Base-by-base conservation (phyloP, 2,888 invertebrate genomes). In the Sussaba pulchella region DNA sequence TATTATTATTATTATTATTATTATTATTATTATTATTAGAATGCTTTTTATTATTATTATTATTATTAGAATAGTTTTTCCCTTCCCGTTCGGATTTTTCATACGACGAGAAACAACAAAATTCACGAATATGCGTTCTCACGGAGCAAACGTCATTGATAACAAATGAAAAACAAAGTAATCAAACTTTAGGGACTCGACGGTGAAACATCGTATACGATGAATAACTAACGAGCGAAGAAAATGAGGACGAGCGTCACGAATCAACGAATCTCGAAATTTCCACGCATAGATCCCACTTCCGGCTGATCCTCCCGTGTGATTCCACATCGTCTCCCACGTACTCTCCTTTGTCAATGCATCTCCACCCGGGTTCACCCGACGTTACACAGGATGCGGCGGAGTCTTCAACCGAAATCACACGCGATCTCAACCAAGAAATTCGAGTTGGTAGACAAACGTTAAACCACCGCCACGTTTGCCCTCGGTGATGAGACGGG, bases 401-500 rank as follows among this genome's bases (percentile, higher is more conserved):
- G 70, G 50, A 39, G 3, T n/a, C 36, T 19, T 24, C 36, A 19
- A 12, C 54, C 43, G 47, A 64, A 57, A 59, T 71, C 39, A 71
- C 63, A 63, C 52, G 39, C 26, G 19, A 17, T 8, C 36, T 19
- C 45, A 36, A 57, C 14, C 36, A 17, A 36, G 50, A 31, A 61
- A 79, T 92, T 89, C 82, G 91, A 92, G 83, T 92, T 93, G 73
- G 95, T 95, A 85, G 95, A 95, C 85, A 96, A 96, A 74, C 95
- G 95, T 91, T 2, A 95, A 95, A 26, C 39, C 39, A 59, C 24
- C 54, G 57, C 64, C 73, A 76, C 61, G 95, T 97, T 66, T 71
- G 77, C 41, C 57, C 93, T 97, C 71, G 78, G 95, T 97, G 81
- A 97, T 97, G 31, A 96, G 95, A 75, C 96, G 96, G 80, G 97